Percentiles rank a stretch among this genome's conserved stretches.
Conservation (phyloP, 2,797 vertebrate genomes). For the Acrossocheilus wenchowensis region DNA sequence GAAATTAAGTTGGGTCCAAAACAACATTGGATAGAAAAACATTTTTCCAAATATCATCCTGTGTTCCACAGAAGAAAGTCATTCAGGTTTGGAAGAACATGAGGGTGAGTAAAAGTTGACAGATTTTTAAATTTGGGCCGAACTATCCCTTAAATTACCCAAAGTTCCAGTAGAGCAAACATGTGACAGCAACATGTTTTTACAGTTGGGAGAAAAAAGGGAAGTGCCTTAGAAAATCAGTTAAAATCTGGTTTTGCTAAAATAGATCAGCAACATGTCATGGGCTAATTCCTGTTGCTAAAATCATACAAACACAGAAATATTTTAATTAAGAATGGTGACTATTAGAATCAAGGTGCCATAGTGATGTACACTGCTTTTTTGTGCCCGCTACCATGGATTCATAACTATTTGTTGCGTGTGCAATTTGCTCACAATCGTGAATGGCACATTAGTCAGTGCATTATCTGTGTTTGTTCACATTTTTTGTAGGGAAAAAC, state of each 20-base stretch:
- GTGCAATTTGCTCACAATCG: neutral
- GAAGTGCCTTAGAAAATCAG: neutral
- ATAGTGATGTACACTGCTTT: neutral
- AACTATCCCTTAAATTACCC: neutral
- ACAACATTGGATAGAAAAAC: neutral
- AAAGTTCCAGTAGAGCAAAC: neutral
- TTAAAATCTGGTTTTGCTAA: neutral
- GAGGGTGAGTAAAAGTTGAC: neutral
- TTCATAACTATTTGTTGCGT: neutral
- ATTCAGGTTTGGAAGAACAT: neutral
- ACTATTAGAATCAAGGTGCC: neutral
- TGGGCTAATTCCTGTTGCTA: neutral
- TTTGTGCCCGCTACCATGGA: neutral
- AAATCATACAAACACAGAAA: neutral
- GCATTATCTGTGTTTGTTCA: slow-evolving; percentile 27
- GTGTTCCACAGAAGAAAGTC: neutral
- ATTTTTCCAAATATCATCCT: neutral
- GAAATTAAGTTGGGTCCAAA: neutral
- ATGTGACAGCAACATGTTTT: slow-evolving; percentile 1
- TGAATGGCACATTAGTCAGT: neutral
- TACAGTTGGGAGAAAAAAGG: neutral
- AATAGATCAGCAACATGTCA: neutral
- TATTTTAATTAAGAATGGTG: neutral
- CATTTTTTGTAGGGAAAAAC: slow-evolving; percentile 10
- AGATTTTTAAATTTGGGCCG: neutral